Evolutionary conservation across 1,140 invertebrate genomes (phyloP).

Genomic region (Piezodorus guildinii): DNA sequence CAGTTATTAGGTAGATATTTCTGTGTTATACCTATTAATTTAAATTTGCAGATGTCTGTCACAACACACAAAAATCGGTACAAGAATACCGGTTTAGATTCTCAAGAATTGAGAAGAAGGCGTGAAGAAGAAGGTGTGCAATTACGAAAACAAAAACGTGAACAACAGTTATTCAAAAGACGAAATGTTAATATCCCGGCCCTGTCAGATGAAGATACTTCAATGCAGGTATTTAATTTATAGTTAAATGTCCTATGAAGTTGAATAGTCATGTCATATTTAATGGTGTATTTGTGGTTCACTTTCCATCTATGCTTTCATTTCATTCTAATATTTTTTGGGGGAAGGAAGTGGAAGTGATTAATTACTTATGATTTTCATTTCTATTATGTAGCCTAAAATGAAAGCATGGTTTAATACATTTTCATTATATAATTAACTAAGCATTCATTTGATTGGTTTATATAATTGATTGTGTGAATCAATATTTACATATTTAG

Average conservation of each 20-base stretch:
- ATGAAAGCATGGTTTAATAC: too few species aligned
- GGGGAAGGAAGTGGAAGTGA: too few species aligned
- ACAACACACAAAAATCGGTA: conserved; percentile 82
- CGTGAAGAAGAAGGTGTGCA: conserved; percentile 95
- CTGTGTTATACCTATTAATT: not conserved
- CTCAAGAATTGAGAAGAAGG: conserved; percentile 78
- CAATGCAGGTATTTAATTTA: conserved; percentile 30
- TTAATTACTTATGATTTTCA: too few species aligned
- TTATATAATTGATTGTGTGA: too few species aligned
- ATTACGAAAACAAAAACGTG: conserved; percentile 87
- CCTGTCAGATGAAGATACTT: conserved; percentile 37
- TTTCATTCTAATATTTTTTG: not conserved
- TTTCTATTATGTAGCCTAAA: too few species aligned
- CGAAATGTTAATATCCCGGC: conserved; percentile 64
- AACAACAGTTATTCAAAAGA: conserved; percentile 83
- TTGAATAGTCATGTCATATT: not conserved
- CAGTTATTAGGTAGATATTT: too few species aligned
- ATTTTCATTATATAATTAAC: too few species aligned
- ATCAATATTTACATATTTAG: too few species aligned
- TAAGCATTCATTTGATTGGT: too few species aligned
- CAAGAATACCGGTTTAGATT: conserved; percentile 87
- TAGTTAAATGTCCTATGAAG: too few species aligned
- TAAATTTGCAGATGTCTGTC: conserved; percentile 52
- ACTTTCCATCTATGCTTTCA: not conserved
- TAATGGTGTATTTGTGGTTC: not conserved